Evolutionary conservation across 2,888 invertebrate genomes (phyloP).

Genomic region (Geophilus truncorum): DNA sequence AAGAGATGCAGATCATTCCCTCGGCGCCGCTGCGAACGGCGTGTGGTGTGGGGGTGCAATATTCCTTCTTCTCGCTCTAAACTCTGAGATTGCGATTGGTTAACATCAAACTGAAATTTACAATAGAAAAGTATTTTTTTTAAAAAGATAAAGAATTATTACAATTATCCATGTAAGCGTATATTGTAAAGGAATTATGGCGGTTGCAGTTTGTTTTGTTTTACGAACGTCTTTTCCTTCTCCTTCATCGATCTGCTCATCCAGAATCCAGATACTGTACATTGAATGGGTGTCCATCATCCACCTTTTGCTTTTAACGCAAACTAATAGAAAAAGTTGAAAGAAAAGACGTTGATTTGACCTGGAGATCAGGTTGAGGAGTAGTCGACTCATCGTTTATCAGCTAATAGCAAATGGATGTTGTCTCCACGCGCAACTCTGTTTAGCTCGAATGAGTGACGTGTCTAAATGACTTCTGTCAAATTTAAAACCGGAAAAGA

Average conservation of each 20-base stretch:
- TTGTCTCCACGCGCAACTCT: background rate
- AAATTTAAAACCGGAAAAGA: slow-evolving; percentile 22
- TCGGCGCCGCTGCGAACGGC: background rate
- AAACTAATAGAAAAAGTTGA: slow-evolving; percentile 1
- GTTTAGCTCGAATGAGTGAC: background rate
- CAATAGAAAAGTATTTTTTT: too few relatives aligned
- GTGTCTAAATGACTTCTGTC: slow-evolving; percentile 21
- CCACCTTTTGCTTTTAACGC: background rate
- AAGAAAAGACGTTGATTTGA: slow-evolving; percentile 1
- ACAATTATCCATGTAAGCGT: too few relatives aligned
- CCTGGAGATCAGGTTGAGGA: background rate
- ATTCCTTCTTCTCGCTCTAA: background rate
- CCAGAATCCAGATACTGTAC: background rate
- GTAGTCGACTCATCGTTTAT: background rate
- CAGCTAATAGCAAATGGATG: slow-evolving; percentile 27
- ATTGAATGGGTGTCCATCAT: background rate
- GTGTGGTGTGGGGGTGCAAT: background rate
- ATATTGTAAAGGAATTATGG: too few relatives aligned
- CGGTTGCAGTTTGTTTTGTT: too few relatives aligned
- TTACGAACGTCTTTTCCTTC: too few relatives aligned
- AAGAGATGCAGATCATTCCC: slow-evolving; percentile 27
- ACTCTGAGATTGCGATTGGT: background rate
- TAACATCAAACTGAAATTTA: background rate
- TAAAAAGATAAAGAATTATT: too few relatives aligned
- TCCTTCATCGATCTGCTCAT: background rate